Evolutionary conservation across 2,797 vertebrate species (phyloP), one percentile per base, ranked within the genome.

Genomic region (Thripadectes ignobilis): DNA sequence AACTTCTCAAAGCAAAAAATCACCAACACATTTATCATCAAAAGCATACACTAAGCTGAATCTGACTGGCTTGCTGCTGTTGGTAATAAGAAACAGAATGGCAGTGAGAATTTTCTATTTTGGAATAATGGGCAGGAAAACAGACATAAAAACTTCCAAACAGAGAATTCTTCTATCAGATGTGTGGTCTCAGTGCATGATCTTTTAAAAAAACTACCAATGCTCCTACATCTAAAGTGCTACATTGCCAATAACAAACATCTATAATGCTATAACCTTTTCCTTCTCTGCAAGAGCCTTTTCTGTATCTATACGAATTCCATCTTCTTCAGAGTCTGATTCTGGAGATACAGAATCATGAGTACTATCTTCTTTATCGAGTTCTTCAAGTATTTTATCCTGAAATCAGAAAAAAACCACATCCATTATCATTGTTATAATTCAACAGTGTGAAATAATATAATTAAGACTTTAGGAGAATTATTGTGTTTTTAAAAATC

Each of bases 311-410:
- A 97, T 89, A 54, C 7, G 97, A 77, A 98, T 98, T 58, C 98
- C 96, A 58, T 98, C 98, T 62, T 99, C 99, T 95, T 99, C 99
- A 0, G 98, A 98, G 92, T 99, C 99, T 0, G 99, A 99, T 84
- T 99, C 99, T 27, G 98, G 98, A 93, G 98, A 98, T 45, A 97
- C 16, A 8, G 98, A 99, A 83, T 99, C 99, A 71, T 97, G 98
- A 17, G 98, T 97, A 86, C 98, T 98, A 26, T 99, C 98, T 82
- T 99, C 99, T 92, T 99, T 99, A 73, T 99, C 99, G 92, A 99
- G 96, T 67, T 98, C 98, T 95, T 98, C 98, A 87, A 99, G 97
- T 93, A 98, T 99, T 95, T 99, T 99, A 86, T 99, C 99, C 99
- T 99, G 80, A 67, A 97, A 97, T 68, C 30, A 49, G 11, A 95